A percentile compares a stretch with the other conserved stretches of the same genome.
phyloP scores from a whole-genome alignment of 2,113 vertebrate genomes.

The Forbesichthys papilliferus region DNA sequence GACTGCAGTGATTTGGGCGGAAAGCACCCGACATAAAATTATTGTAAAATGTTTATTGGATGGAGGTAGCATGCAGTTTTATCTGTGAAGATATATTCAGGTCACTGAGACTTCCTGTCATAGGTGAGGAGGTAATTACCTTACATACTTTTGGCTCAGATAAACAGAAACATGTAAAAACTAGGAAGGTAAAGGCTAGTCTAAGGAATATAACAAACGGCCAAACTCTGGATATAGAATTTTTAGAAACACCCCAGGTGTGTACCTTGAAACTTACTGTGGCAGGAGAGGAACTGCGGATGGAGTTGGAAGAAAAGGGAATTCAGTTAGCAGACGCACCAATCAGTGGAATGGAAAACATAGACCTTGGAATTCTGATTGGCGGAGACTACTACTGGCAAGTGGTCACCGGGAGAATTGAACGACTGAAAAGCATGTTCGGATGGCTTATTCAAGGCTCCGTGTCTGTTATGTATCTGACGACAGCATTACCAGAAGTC shows the following conservation, averaged over 20 bases:
- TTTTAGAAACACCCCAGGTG: not conserved
- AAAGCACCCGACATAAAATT: not conserved
- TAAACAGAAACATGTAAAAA: not conserved
- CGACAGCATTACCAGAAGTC: not conserved
- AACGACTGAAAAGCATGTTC: not conserved
- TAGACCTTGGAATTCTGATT: not conserved
- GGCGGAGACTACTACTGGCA: conserved; percentile 11
- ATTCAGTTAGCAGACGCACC: not conserved
- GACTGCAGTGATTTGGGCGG: not conserved
- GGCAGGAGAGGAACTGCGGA: conserved; percentile 1
- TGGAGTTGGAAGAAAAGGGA: not conserved
- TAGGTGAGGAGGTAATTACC: not conserved
- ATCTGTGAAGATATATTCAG: not conserved
- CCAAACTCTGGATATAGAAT: not conserved
- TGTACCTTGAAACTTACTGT: not conserved
- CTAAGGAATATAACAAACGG: not conserved
- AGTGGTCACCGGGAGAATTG: not conserved
- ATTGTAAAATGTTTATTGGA: not conserved
- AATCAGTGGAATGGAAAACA: not conserved
- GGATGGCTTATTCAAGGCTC: not conserved
- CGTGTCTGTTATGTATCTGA: not conserved
- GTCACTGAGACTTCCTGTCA: not conserved
- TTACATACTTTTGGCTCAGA: not conserved
- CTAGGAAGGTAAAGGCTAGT: not conserved
- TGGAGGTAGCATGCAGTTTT: not conserved